These are phyloP conservation scores for Triplophysa dalaica DNA, from an alignment of 2,113 vertebrate genomes.

Conservation along the genomic window DNA sequence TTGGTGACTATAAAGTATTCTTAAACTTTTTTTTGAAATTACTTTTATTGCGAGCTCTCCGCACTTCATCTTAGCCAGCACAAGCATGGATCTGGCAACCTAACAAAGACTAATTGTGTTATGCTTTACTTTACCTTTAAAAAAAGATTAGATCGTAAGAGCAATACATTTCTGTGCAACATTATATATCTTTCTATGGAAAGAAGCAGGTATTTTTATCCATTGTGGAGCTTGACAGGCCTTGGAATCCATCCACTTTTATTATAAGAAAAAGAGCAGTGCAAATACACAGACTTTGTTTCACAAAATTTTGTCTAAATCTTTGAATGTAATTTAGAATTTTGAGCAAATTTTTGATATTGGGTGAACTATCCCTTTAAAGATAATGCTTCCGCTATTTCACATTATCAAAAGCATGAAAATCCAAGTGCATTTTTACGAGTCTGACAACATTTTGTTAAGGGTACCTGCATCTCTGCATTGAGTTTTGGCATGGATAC, in stretches of 20 bases:
- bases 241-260: too few relatives aligned
- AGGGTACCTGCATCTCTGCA: constrained; percentile 83
- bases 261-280: too few relatives aligned
- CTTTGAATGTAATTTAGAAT: too few relatives aligned
- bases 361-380: too few relatives aligned
- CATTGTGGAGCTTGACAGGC: too few relatives aligned
- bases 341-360: too few relatives aligned
- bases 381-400: too few relatives aligned
- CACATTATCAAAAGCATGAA: too few relatives aligned
- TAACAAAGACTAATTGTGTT: constrained; percentile 60
- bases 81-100: constrained; percentile 39
- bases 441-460: not conserved
- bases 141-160: constrained; percentile 46
- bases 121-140: constrained; percentile 38
- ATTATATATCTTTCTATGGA: constrained; percentile 53
- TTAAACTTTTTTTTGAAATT: not conserved
- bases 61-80: constrained; percentile 29
- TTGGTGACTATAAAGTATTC: not conserved
- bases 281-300: too few relatives aligned
- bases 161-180: constrained; percentile 52
- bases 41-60: not conserved
- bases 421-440: too few relatives aligned
- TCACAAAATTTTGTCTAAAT: too few relatives aligned
- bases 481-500: constrained; percentile 93
- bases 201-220: not conserved